A percentile compares a stretch with the other conserved stretches of the same genome.
Conservation (phyloP, 2,888 invertebrate species). For the Monopis laevigella region DNA sequence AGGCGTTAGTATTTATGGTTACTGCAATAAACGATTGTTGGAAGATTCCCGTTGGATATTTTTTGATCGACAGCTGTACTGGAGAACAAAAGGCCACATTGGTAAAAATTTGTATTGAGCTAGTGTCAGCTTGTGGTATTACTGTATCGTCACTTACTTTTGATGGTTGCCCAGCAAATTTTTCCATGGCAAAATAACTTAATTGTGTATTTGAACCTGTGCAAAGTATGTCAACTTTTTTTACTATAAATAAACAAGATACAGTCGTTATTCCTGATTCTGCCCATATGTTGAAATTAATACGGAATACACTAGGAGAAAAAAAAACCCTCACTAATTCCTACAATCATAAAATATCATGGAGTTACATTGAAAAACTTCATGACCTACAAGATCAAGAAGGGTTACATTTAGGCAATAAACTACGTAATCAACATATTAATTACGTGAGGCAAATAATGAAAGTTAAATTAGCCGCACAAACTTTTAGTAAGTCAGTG, state of each 20-base stretch:
- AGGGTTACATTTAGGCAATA: not conserved
- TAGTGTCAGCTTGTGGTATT: not conserved
- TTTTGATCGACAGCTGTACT: constrained; percentile 2
- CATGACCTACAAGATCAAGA: not conserved
- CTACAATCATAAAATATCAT: not conserved
- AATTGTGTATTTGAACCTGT: not conserved
- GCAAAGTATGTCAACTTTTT: not conserved
- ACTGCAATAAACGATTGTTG: constrained; percentile 1
- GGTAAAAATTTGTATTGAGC: not conserved
- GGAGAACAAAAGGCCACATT: constrained; percentile 1
- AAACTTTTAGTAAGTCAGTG: constrained; percentile 5
- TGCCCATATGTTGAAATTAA: constrained; percentile 15
- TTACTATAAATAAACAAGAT: not conserved
- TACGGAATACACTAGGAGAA: constrained; percentile 15
- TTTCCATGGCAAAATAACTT: not conserved
- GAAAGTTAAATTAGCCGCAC: constrained; percentile 2
- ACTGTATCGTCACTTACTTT: not conserved
- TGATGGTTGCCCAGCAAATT: constrained; percentile 9
- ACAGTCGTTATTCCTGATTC: constrained; percentile 13
- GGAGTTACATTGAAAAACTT: not conserved
- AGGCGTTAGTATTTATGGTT: constrained; percentile 8
- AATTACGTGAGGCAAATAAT: constrained; percentile 5
- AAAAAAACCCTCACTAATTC: not conserved
- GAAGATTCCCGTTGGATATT: constrained; percentile 7
- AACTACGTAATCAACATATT: not conserved